Percentiles rank a stretch among this genome's conserved stretches.
Evolutionary conservation across 2,113 vertebrate genomes (phyloP).

Genomic region (Rhizomys pruinosus): DNA sequence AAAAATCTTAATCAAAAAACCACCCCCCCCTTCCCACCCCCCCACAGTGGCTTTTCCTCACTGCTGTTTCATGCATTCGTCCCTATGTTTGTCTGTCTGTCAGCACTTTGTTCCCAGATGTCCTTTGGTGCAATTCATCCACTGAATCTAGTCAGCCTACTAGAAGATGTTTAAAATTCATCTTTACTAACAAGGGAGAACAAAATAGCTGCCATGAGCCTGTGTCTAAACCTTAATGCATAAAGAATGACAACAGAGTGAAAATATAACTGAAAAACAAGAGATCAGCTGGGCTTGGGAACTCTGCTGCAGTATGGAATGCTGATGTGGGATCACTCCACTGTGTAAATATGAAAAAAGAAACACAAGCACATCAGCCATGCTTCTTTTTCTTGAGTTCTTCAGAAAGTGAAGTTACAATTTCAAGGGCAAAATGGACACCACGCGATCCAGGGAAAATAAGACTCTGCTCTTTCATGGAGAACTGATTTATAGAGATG

Average conservation of each 20-base stretch:
- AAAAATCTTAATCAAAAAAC: too few species aligned
- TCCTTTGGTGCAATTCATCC: not conserved
- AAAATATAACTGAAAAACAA: constrained; percentile 5
- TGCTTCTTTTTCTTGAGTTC: not conserved
- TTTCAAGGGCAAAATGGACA: not conserved
- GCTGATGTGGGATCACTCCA: not conserved
- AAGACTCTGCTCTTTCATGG: too few species aligned
- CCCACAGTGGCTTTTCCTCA: too few species aligned
- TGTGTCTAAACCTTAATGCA: constrained; percentile 9
- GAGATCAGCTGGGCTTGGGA: not conserved
- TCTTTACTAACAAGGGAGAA: constrained; percentile 54
- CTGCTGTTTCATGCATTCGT: too few species aligned
- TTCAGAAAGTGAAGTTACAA: not conserved
- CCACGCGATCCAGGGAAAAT: too few species aligned
- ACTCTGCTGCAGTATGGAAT: not conserved
- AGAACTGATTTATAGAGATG: not conserved
- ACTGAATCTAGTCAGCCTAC: too few species aligned
- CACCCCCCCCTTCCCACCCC: too few species aligned
- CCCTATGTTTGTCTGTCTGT: too few species aligned
- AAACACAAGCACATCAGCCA: not conserved
- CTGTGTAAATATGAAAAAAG: not conserved
- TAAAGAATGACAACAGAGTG: constrained; percentile 27
- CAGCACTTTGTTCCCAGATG: not conserved
- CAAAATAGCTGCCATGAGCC: constrained; percentile 47
- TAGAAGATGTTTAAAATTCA: constrained; percentile 68